Evolutionary conservation across 2,797 vertebrate genomes (phyloP).

Genomic region (Syngnathus acus): DNA sequence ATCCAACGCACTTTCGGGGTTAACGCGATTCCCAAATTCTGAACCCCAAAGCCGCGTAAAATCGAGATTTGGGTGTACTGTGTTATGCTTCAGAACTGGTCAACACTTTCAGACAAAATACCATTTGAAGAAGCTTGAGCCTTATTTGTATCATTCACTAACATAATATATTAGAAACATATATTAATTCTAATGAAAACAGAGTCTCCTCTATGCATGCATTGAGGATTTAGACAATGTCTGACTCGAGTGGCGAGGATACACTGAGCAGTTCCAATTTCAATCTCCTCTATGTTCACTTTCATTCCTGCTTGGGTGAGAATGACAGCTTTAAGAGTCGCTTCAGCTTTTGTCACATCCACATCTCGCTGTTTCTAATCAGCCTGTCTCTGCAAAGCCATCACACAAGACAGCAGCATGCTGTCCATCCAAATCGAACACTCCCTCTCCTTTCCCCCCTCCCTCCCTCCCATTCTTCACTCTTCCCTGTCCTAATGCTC

Average conservation of each 20-base stretch:
- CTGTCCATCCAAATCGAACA: constrained; percentile 21
- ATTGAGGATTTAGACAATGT: not conserved
- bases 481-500: constrained; percentile 34
- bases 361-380: constrained; percentile 1
- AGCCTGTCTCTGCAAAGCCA: constrained; percentile 18
- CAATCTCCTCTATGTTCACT: not conserved
- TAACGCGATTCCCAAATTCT: too few species aligned
- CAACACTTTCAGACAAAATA: not conserved
- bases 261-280: not conserved
- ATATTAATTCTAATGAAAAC: not conserved
- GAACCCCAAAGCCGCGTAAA: too few species aligned
- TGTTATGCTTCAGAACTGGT: not conserved
- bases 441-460: too few species aligned
- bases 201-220: not conserved
- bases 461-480: constrained; percentile 31
- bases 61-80: not conserved
- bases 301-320: not conserved
- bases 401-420: constrained; percentile 31
- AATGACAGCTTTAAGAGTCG: constrained; percentile 1
- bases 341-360: not conserved
- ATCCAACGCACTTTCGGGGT: too few species aligned
- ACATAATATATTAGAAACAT: too few species aligned
- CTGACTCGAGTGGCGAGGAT: not conserved
- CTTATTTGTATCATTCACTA: not conserved
- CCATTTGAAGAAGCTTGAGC: not conserved